These are phyloP conservation scores for Meles meles DNA, from an alignment of 2,113 vertebrate genomes.

Conservation along the genomic window DNA sequence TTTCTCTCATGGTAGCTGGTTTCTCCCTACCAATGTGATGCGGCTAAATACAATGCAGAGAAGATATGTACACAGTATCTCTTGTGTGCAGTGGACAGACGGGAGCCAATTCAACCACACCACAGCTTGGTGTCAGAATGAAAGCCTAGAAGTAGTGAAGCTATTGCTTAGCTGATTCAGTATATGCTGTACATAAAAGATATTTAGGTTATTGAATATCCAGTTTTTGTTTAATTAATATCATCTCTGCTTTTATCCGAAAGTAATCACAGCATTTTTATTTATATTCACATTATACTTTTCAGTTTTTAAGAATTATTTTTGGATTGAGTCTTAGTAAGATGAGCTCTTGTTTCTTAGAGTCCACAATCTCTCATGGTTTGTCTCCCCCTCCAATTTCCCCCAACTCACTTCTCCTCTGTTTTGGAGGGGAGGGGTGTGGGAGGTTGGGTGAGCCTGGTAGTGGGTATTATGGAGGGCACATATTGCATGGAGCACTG, in stretches of 20 bases:
- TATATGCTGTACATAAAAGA: background rate
- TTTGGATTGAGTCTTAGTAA: background rate
- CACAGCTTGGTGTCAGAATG: no score
- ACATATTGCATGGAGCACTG: no score
- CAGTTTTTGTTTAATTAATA: background rate
- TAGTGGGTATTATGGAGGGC: no score
- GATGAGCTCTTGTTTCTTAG: no score
- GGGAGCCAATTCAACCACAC: background rate
- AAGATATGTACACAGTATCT: accelerated
- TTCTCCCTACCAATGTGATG: background rate
- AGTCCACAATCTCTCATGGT: background rate
- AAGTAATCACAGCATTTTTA: background rate
- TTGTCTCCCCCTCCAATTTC: no score
- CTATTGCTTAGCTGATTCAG: background rate
- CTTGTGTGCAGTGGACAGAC: no score
- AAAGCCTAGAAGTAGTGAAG: background rate
- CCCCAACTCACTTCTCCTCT: no score
- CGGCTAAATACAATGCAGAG: background rate
- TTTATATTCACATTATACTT: background rate
- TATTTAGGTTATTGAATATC: background rate
- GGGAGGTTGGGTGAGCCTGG: no score
- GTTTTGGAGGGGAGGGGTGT: no score
- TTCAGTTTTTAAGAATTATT: background rate
- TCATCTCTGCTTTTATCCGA: background rate
- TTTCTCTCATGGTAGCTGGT: background rate